Percentiles rank a stretch among this genome's conserved stretches.
Evolutionary conservation across 2,888 invertebrate species (phyloP).

Genomic region (Meandrusa payeni): DNA sequence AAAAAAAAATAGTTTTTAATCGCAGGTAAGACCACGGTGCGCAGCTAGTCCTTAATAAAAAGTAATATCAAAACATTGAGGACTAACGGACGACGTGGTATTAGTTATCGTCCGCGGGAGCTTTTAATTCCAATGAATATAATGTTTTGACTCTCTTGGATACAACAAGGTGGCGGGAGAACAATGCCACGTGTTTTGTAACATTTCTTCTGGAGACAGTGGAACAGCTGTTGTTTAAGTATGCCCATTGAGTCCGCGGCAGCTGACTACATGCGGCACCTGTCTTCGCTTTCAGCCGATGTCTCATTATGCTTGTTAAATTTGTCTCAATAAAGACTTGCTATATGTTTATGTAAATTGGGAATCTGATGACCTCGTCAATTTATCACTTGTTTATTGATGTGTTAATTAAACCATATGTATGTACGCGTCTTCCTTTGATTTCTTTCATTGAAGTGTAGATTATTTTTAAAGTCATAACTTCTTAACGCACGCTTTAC

Average conservation of each 20-base stretch:
- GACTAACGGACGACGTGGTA: too few relatives aligned
- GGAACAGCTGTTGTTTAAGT: constrained; percentile 26
- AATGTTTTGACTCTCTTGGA: constrained; percentile 4
- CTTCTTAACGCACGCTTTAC: too few relatives aligned
- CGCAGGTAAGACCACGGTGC: too few relatives aligned
- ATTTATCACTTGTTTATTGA: constrained; percentile 19
- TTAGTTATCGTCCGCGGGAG: neutral
- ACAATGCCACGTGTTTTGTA: constrained; percentile 30
- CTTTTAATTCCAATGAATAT: constrained; percentile 7
- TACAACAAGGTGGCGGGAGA: constrained; percentile 26
- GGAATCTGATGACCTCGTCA: constrained; percentile 2
- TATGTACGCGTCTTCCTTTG: too few relatives aligned
- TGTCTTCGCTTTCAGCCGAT: constrained; percentile 6
- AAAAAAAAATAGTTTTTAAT: too few relatives aligned
- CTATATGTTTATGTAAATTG: constrained; percentile 7
- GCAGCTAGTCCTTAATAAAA: too few relatives aligned
- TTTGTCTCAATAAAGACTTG: constrained; percentile 15
- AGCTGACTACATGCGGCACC: constrained; percentile 17
- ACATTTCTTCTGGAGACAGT: constrained; percentile 24
- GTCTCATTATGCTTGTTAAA: constrained; percentile 10
- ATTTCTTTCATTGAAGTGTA: too few relatives aligned
- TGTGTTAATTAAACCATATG: constrained; percentile 3
- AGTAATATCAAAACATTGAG: too few relatives aligned
- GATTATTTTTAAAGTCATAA: too few relatives aligned
- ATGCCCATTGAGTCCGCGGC: constrained; percentile 18